Percentiles rank a stretch among this genome's conserved stretches.
Conservation (phyloP, 2,113 vertebrate genomes). For the Podarcis muralis region DNA sequence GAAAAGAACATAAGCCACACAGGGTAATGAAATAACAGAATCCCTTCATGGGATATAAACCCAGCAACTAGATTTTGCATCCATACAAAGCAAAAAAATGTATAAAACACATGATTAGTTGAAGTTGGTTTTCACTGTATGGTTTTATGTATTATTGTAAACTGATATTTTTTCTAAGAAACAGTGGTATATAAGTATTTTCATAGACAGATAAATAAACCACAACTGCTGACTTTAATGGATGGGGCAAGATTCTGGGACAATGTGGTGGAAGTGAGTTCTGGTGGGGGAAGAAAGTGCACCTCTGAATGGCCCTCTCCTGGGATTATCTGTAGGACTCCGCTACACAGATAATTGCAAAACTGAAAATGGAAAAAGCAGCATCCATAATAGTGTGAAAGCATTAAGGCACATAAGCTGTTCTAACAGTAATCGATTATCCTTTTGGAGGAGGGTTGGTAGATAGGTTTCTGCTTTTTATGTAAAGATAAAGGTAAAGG, state of each 20-base stretch:
- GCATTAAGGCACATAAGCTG: no score
- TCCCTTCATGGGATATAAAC: not conserved
- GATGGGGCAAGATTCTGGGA: not conserved
- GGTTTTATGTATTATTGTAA: no score
- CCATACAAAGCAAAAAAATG: not conserved
- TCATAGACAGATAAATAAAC: no score
- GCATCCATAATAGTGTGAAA: not conserved
- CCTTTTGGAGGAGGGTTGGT: not conserved
- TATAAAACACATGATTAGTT: no score
- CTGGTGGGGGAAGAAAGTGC: not conserved
- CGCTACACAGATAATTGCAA: not conserved
- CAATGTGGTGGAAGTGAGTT: not conserved
- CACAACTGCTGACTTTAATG: not conserved
- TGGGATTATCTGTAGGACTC: not conserved
- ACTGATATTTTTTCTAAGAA: no score
- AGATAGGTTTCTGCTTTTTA: not conserved
- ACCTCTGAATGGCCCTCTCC: not conserved
- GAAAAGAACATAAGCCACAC: not conserved
- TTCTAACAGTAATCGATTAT: not conserved
- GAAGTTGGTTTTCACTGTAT: no score
- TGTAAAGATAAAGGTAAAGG: not conserved
- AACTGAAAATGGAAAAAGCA: not conserved
- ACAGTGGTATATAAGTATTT: not conserved
- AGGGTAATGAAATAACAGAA: not conserved
- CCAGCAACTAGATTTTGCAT: conserved; percentile 4